Conservation (phyloP, 2,797 vertebrate genomes). For the Tokudaia muenninki region DNA sequence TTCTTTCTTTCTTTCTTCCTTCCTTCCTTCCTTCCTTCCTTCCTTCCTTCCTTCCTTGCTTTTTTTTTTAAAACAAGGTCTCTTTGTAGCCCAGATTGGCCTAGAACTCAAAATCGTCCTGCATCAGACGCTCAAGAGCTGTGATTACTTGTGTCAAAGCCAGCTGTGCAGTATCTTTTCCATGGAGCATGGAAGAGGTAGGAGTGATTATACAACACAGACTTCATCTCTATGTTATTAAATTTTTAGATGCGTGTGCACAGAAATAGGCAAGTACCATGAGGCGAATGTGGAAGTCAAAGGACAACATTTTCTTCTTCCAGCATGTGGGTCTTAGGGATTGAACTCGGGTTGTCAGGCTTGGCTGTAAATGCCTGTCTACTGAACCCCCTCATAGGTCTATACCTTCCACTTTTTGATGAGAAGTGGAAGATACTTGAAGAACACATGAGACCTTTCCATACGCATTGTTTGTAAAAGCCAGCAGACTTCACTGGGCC, state of each 20-base stretch:
- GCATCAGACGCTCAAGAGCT: neutral
- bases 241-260: neutral
- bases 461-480: constrained; percentile 17
- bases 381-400: neutral
- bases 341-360: neutral
- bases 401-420: neutral
- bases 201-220: neutral
- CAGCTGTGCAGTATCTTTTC: neutral
- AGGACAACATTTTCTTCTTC: neutral
- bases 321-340: neutral
- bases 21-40: neutral
- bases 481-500: neutral
- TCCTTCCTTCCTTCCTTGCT: too few species aligned
- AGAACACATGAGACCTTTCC: neutral
- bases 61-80: neutral
- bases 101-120: neutral
- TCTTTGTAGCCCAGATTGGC: neutral
- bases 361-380: neutral
- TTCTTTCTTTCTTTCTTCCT: too few species aligned
- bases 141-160: neutral
- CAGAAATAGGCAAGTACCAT: neutral
- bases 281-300: neutral
- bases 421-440: neutral
- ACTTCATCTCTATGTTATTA: neutral
- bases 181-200: neutral